A percentile compares a stretch with the other conserved stretches of the same genome.
phyloP scores from a whole-genome alignment of 2,797 vertebrate species.

The Cyprinella venusta region DNA sequence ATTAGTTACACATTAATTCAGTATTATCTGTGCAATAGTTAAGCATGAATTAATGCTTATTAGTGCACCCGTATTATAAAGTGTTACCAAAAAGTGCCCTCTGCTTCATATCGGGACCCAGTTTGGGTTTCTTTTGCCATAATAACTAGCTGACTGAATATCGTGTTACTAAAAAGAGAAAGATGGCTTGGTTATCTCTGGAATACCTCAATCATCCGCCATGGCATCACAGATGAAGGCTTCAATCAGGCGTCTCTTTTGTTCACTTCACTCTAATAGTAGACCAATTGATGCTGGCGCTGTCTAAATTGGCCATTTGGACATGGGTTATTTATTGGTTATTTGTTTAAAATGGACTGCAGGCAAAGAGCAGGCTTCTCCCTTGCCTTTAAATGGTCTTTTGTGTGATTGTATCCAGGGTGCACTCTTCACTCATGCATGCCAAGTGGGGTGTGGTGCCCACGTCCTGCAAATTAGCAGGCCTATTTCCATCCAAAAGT shows the following conservation, averaged over 20 bases:
- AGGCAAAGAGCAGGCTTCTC: slow-evolving; percentile 69
- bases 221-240: not conserved
- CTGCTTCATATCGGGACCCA: not conserved
- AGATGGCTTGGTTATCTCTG: not conserved
- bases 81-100: too few relatives aligned
- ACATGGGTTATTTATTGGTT: slow-evolving; percentile 62
- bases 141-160: not conserved
- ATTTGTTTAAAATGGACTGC: slow-evolving; percentile 75
- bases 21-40: too few relatives aligned
- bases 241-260: slow-evolving; percentile 14
- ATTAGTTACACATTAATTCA: too few relatives aligned
- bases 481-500: slow-evolving; percentile 77
- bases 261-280: slow-evolving; percentile 37
- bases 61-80: too few relatives aligned
- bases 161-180: not conserved
- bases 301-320: slow-evolving; percentile 61
- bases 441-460: slow-evolving; percentile 67
- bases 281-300: slow-evolving; percentile 23
- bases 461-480: slow-evolving; percentile 80
- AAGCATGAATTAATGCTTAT: too few relatives aligned
- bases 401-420: slow-evolving; percentile 52
- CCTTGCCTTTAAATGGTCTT: slow-evolving; percentile 56
- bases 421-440: slow-evolving; percentile 74
- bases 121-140: not conserved
- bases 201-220: not conserved